These are phyloP conservation scores for Bombus haemorrhoidalis DNA, from an alignment of 1,140 invertebrate genomes.

Conservation along the genomic window DNA sequence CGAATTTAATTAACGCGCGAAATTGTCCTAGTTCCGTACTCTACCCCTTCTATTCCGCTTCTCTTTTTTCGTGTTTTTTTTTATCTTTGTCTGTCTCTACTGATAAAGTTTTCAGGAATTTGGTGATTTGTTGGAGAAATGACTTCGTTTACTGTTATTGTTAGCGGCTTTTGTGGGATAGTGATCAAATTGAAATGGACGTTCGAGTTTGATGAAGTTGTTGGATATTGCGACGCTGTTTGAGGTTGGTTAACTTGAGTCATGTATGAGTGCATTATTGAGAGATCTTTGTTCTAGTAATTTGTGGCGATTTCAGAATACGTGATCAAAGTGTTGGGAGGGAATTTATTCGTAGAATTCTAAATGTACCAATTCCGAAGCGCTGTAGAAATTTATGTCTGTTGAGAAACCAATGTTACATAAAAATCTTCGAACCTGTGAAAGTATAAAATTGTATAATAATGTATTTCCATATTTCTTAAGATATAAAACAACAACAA, in stretches of 20 bases:
- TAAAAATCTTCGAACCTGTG: no score
- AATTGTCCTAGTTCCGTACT: neutral
- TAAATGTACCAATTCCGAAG: no score
- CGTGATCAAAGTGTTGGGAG: no score
- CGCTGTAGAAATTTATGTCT: no score
- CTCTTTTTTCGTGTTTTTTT: neutral
- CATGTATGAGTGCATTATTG: neutral
- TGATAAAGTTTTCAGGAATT: neutral
- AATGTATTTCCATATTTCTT: no score
- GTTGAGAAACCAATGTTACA: no score
- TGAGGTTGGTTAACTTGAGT: no score
- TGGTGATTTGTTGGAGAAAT: neutral
- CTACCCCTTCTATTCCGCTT: no score
- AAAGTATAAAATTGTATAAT: no score
- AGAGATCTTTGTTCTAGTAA: neutral
- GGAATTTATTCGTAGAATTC: no score
- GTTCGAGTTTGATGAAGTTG: neutral
- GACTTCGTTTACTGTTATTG: neutral
- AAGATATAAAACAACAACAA: no score
- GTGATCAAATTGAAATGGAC: neutral
- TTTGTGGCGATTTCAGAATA: neutral
- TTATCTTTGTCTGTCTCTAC: neutral
- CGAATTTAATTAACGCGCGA: constrained; percentile 47
- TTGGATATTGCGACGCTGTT: neutral
- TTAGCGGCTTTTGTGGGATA: neutral